These are phyloP conservation scores for Eulemur coronatus DNA, from an alignment of 2,797 vertebrate species.

Conservation along the genomic window DNA sequence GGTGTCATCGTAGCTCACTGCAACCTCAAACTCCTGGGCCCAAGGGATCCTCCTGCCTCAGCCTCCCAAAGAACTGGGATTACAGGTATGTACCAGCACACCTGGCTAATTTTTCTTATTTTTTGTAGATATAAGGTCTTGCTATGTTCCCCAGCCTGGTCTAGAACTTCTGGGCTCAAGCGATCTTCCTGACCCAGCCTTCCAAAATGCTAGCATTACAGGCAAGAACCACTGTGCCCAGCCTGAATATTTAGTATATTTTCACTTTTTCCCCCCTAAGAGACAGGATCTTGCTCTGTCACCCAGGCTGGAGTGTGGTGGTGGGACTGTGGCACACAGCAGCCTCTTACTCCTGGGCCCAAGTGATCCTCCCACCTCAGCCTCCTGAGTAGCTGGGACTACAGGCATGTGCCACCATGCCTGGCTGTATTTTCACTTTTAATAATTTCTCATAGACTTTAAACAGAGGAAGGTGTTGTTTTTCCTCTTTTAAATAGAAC, in stretches of 20 bases:
- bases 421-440: background rate
- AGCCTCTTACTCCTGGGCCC: too few relatives aligned
- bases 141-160: too few relatives aligned
- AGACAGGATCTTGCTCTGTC: background rate
- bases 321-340: background rate
- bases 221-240: background rate
- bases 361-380: background rate
- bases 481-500: background rate
- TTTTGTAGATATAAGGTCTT: too few relatives aligned
- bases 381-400: background rate
- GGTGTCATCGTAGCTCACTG: too few relatives aligned
- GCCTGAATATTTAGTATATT: background rate
- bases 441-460: background rate
- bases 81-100: fast-evolving
- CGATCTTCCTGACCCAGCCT: too few relatives aligned
- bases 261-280: background rate
- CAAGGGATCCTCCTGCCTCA: too few relatives aligned
- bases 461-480: background rate
- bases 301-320: background rate
- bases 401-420: background rate
- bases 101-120: too few relatives aligned
- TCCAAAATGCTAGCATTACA: background rate
- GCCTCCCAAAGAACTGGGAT: too few relatives aligned
- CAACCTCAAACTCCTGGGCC: too few relatives aligned
- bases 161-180: too few relatives aligned